A percentile compares a stretch with the other conserved stretches of the same genome.
Conservation (phyloP, 2,113 vertebrate genomes). For the Pedetes capensis region DNA sequence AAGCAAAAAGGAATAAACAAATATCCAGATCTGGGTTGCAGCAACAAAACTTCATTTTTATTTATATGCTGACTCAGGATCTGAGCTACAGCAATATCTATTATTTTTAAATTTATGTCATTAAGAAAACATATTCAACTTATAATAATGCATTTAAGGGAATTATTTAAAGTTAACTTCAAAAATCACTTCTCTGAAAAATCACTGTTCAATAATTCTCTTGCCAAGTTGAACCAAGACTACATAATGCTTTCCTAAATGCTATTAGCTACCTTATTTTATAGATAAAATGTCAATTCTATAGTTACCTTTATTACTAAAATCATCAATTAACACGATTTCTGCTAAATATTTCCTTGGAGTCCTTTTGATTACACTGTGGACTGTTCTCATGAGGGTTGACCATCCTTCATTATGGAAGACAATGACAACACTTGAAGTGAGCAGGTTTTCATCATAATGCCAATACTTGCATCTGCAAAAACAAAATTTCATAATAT, state of each 20-base stretch:
- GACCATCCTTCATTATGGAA: conserved; percentile 92
- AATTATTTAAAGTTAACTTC: conserved; percentile 28
- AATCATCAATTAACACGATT: conserved; percentile 90
- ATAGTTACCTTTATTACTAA: conserved; percentile 89
- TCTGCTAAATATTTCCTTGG: conserved; percentile 88
- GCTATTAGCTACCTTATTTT: neutral
- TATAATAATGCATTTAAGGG: neutral
- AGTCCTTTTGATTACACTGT: conserved; percentile 90
- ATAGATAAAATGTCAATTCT: neutral
- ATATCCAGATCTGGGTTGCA: neutral
- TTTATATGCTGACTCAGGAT: neutral
- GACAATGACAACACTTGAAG: conserved; percentile 87
- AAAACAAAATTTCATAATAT: conserved; percentile 54
- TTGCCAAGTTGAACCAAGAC: conserved; percentile 15
- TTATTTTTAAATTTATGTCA: neutral
- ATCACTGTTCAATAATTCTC: neutral
- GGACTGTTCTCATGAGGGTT: conserved; percentile 89
- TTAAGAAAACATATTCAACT: neutral
- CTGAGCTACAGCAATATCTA: neutral
- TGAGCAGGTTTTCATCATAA: conserved; percentile 88
- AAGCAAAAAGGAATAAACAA: neutral
- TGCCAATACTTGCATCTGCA: conserved; percentile 90
- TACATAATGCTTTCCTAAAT: neutral
- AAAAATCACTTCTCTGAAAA: conserved; percentile 36
- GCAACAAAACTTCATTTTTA: neutral